Evolutionary conservation across 2,888 invertebrate species (phyloP).

Genomic region (Chaitophorus viminalis): DNA sequence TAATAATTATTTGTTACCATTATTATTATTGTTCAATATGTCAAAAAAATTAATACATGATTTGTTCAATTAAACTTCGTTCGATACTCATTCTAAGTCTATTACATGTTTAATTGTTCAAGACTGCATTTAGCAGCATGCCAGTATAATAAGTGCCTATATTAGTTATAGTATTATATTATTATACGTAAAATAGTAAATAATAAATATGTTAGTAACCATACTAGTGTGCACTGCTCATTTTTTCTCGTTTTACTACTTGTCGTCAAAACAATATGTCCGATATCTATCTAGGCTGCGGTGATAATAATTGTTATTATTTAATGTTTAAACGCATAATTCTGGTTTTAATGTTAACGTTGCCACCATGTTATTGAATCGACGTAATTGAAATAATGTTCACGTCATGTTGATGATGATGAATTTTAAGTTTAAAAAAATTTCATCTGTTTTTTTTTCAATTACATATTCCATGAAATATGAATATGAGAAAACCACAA

Average conservation of each 20-base stretch:
- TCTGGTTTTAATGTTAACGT: not conserved
- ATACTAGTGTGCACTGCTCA: slow-evolving; percentile 3
- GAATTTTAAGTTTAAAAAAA: slow-evolving; percentile 14
- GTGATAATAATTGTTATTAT: slow-evolving; percentile 12
- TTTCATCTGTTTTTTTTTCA: not conserved
- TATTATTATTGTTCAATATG: not conserved
- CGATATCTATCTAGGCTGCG: not conserved
- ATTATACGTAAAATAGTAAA: no score
- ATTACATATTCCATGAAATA: not conserved
- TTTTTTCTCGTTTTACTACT: slow-evolving; percentile 18
- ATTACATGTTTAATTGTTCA: not conserved
- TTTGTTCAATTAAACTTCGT: not conserved
- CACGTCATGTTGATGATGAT: not conserved
- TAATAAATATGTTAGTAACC: not conserved
- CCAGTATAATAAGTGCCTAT: no score
- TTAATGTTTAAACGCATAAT: not conserved
- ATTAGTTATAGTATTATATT: no score
- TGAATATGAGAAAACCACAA: not conserved
- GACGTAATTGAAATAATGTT: not conserved
- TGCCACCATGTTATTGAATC: not conserved
- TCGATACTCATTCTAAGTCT: not conserved
- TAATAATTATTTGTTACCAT: not conserved
- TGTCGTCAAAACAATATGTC: slow-evolving; percentile 11
- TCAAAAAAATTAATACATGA: not conserved
- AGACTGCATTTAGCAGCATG: not conserved